phyloP scores from a whole-genome alignment of 2,888 invertebrate species.

The Craniophora ligustri region DNA sequence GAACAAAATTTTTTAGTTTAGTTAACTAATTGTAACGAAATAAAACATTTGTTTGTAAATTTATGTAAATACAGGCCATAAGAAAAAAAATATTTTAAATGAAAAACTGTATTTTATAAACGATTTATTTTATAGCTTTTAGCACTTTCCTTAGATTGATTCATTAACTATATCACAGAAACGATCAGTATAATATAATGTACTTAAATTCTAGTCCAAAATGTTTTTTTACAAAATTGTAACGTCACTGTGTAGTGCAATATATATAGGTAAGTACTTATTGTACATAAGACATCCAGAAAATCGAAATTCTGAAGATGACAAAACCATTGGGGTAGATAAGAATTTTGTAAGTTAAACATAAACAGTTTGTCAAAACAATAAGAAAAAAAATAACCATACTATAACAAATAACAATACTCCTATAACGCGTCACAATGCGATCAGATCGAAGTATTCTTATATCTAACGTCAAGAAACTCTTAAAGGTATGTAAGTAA shows the following conservation, averaged over 20 bases:
- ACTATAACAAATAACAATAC: too few relatives aligned
- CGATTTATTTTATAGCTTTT: constrained; percentile 24
- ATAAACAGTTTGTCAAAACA: neutral
- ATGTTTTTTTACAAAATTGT: constrained; percentile 15
- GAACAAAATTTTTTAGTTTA: too few relatives aligned
- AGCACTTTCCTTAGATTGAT: constrained; percentile 25
- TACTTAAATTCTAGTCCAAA: constrained; percentile 31
- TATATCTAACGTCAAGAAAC: constrained; percentile 25
- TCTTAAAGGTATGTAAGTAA: too few relatives aligned
- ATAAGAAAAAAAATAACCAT: constrained; percentile 9
- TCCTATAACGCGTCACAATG: too few relatives aligned
- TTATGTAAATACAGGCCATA: too few relatives aligned
- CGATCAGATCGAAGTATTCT: constrained; percentile 1
- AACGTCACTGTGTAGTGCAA: neutral
- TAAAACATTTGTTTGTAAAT: too few relatives aligned
- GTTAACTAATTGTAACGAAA: too few relatives aligned
- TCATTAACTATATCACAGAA: constrained; percentile 55
- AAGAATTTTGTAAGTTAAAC: neutral
- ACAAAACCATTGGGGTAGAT: constrained; percentile 3
- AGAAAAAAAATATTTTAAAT: too few relatives aligned
- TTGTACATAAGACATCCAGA: constrained; percentile 3
- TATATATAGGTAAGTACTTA: neutral
- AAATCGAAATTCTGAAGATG: neutral
- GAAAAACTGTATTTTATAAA: neutral
- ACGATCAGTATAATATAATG: constrained; percentile 35